Conservation (phyloP, 2,888 invertebrate genomes). For the Rhodophaea formosa region DNA sequence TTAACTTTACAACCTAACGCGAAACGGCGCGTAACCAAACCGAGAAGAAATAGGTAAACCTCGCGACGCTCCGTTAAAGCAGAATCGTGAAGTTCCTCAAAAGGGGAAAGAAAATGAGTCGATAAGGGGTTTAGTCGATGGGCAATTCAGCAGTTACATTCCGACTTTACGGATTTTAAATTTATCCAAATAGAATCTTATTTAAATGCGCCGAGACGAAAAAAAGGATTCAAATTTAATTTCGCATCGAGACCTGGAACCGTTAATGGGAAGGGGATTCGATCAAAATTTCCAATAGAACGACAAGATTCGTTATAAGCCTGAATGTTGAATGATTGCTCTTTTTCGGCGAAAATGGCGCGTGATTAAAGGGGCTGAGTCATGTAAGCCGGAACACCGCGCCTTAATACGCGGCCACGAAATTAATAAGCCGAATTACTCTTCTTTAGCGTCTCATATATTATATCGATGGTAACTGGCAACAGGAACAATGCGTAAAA, state of each 20-base stretch:
- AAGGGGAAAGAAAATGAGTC: constrained; percentile 52
- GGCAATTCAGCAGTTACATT: constrained; percentile 45
- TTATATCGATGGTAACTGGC: constrained; percentile 69
- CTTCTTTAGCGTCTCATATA: constrained; percentile 71
- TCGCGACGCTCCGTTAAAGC: constrained; percentile 29
- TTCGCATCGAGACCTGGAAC: constrained; percentile 24
- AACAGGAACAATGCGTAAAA: constrained; percentile 65
- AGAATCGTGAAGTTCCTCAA: constrained; percentile 35
- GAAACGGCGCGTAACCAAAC: constrained; percentile 40
- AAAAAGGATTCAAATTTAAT: constrained; percentile 33
- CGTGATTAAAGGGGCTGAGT: constrained; percentile 57
- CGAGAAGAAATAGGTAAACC: constrained; percentile 40
- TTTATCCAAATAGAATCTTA: constrained; percentile 41
- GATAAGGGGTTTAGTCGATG: constrained; percentile 51
- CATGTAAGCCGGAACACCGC: constrained; percentile 64
- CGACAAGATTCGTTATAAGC: constrained; percentile 38
- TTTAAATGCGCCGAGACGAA: constrained; percentile 36
- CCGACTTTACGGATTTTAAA: constrained; percentile 41
- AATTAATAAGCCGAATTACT: constrained; percentile 76
- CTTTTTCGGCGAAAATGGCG: constrained; percentile 36
- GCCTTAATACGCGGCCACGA: constrained; percentile 57
- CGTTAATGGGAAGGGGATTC: constrained; percentile 25
- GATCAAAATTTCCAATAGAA: constrained; percentile 38
- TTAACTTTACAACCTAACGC: constrained; percentile 33
- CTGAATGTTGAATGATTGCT: constrained; percentile 39